Percentiles rank a stretch among this genome's conserved stretches.
phyloP scores from a whole-genome alignment of 2,888 invertebrate species.

The Sepioteuthis lessoniana region DNA sequence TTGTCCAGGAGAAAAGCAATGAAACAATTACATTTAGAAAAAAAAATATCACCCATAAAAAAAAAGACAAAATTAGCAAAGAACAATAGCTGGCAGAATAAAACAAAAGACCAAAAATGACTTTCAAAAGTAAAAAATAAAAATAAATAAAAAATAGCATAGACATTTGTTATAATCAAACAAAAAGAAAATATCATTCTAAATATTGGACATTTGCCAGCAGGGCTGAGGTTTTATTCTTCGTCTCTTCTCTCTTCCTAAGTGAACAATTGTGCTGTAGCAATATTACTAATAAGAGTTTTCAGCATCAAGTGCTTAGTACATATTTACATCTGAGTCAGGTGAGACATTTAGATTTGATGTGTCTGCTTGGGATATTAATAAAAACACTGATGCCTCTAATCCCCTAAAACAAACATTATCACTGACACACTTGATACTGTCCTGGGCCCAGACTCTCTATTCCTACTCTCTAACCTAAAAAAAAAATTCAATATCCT shows the following conservation, averaged over 20 bases:
- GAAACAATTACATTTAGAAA: neutral
- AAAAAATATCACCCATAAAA: too few species aligned
- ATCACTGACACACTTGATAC: neutral
- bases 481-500: neutral
- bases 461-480: neutral
- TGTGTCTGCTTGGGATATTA: neutral
- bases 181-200: neutral
- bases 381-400: neutral
- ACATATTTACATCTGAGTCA: neutral
- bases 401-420: neutral
- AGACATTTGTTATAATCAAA: neutral
- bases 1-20: neutral
- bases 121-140: too few species aligned
- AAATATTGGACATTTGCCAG: neutral
- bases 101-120: too few species aligned
- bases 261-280: neutral
- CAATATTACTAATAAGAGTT: neutral
- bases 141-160: neutral
- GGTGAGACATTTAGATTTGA: neutral
- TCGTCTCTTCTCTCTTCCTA: neutral
- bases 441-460: neutral
- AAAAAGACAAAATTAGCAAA: too few species aligned
- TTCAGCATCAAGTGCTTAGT: neutral
- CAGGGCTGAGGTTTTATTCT: neutral
- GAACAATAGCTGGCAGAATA: too few species aligned